Base-by-base conservation (phyloP, 2,888 invertebrate species). In the Philereme vetulata region DNA sequence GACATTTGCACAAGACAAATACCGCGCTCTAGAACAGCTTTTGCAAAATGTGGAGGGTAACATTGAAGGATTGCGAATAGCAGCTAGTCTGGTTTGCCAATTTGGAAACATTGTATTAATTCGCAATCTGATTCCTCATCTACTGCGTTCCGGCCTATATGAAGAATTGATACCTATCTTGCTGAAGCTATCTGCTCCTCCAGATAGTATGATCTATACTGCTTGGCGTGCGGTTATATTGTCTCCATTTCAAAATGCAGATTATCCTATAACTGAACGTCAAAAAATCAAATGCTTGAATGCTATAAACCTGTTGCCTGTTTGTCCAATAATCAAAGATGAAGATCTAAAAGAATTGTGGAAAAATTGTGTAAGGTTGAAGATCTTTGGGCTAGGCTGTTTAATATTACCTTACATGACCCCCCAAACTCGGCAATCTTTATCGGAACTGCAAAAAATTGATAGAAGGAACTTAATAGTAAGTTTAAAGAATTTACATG, bases 321-420 rank as follows among this genome's bases (percentile, higher is more conserved):
- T 88, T 40, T 93, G 92, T 67, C 90, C 92, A 43, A 76, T 88
- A 43, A 81, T 90, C 46, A 88, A 86, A 72, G 90, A 90, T 72
- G 86, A 88, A 60, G 92, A 92, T 71, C 78, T 93, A 61, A 74
- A 85, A 57, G 87, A 88, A 72, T 86, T 93, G 69, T 93, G 92
- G 92, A 88, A 85, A 69, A 84, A 92, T 71, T 91, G 91, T 73
- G 69, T 93, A 6, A 81, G 90, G 62, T 87, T 87, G 65, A 91
- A 90, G 75, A 85, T 84, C 60, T 78, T 82, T 64, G 91, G 91
- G 44, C 72, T 93, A 55, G 93, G 90, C 43, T 90, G 90, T 68
- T 79, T 92, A 71, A 74, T 91, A 62, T 75, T 93, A 70, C 93
- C 93, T 8, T 92, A 92, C 59, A 88, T 92, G 82, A 85, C 86